phyloP scores from a whole-genome alignment of 2,888 invertebrate genomes.

The Dendrolimus pini region DNA sequence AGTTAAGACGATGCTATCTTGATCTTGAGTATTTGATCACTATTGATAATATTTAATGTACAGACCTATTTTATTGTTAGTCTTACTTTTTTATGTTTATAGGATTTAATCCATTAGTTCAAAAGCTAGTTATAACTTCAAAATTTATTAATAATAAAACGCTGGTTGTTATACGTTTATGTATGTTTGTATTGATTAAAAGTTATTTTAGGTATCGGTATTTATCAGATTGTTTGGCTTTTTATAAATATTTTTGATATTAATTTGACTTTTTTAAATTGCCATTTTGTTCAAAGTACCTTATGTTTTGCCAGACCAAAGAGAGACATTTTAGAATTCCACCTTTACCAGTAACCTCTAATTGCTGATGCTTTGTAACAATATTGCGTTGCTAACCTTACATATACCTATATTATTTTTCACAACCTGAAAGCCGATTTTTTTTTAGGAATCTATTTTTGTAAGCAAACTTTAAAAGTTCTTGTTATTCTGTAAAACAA shows the following conservation, averaged over 20 bases:
- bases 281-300: conserved; percentile 7
- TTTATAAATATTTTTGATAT: conserved; percentile 2
- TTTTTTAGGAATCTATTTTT: not conserved
- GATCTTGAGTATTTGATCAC: no score
- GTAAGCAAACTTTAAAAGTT: conserved; percentile 5
- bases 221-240: conserved; percentile 30
- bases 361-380: conserved; percentile 40
- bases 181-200: not conserved
- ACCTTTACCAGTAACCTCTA: conserved; percentile 17
- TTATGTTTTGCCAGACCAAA: conserved; percentile 42
- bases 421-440: conserved; percentile 25
- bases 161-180: conserved; percentile 5
- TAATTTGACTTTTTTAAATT: not conserved
- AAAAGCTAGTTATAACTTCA: conserved; percentile 40
- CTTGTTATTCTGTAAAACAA: not conserved
- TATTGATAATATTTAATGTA: not conserved
- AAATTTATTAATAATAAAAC: conserved; percentile 17
- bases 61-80: conserved; percentile 32
- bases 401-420: not conserved
- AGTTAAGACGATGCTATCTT: no score
- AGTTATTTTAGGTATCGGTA: conserved; percentile 16
- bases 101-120: conserved; percentile 61
- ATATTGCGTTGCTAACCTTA: conserved; percentile 23
- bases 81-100: conserved; percentile 37
- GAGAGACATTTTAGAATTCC: conserved; percentile 41